These are phyloP conservation scores for Burhinus oedicnemus DNA, from an alignment of 2,113 vertebrate genomes.

Conservation along the genomic window DNA sequence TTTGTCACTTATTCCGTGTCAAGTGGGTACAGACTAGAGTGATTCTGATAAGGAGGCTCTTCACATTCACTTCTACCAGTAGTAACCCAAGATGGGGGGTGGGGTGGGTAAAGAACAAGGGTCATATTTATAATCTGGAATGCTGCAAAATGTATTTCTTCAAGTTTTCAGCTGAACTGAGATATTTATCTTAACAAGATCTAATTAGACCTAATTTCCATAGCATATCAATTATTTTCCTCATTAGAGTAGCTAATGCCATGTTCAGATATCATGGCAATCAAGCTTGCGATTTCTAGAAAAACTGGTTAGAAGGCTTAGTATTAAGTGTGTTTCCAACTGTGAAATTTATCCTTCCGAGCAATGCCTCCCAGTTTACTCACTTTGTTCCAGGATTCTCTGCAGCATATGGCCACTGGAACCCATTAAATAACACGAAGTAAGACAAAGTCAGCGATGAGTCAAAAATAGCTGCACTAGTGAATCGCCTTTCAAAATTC, in stretches of 20 bases:
- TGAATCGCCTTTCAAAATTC: slow-evolving; percentile 64
- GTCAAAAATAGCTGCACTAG: slow-evolving; percentile 69
- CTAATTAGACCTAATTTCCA: slow-evolving; percentile 69
- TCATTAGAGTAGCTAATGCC: slow-evolving; percentile 66
- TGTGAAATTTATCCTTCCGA: slow-evolving; percentile 70
- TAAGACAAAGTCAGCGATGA: slow-evolving; percentile 68
- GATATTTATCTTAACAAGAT: slow-evolving; percentile 68
- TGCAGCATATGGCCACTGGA: slow-evolving; percentile 65
- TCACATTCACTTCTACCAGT: not conserved
- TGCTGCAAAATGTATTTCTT: slow-evolving; percentile 41
- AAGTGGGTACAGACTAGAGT: not conserved
- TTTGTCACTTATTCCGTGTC: not conserved
- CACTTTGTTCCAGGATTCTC: slow-evolving; percentile 71
- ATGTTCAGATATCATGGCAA: slow-evolving; percentile 68
- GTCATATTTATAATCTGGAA: slow-evolving; percentile 55
- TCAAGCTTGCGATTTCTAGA: slow-evolving; percentile 60
- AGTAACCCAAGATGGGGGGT: not conserved
- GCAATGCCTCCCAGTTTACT: slow-evolving; percentile 65
- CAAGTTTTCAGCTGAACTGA: slow-evolving; percentile 50
- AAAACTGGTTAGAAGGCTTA: slow-evolving; percentile 66
- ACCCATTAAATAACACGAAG: slow-evolving; percentile 63
- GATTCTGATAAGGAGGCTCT: not conserved
- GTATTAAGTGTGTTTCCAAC: slow-evolving; percentile 62
- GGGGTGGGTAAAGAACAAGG: not conserved
- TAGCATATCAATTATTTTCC: slow-evolving; percentile 68